A percentile compares a stretch with the other conserved stretches of the same genome.
Evolutionary conservation across 1,140 invertebrate genomes (phyloP).

Genomic region (Galendromus occidentalis): DNA sequence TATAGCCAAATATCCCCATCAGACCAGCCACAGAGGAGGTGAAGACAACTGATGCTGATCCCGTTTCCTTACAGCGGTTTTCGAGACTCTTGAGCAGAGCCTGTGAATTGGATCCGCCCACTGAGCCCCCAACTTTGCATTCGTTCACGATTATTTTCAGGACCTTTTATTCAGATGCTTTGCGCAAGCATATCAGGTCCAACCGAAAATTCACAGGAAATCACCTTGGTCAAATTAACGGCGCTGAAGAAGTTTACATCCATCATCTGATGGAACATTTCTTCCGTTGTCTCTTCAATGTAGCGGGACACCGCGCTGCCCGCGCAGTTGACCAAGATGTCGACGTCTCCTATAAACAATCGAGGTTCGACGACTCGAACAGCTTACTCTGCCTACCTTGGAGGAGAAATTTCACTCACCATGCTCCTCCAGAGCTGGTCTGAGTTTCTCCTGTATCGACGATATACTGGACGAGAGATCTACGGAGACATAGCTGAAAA

Average conservation of each 20-base stretch:
- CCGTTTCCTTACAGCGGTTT: constrained; percentile 24
- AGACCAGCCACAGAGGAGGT: constrained; percentile 75
- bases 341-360: constrained; percentile 37
- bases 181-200: no score
- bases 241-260: constrained; percentile 37
- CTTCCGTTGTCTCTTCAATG: constrained; percentile 55
- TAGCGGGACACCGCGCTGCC: constrained; percentile 42
- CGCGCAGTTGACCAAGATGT: constrained; percentile 77
- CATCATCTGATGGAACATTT: constrained; percentile 35
- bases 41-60: constrained; percentile 52
- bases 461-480: constrained; percentile 21
- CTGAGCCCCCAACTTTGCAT: no score
- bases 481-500: background rate
- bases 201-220: constrained; percentile 23
- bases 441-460: constrained; percentile 19
- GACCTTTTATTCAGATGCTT: no score
- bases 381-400: no score
- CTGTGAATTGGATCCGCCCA: no score
- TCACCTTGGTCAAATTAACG: constrained; percentile 33
- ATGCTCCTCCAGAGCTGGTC: background rate
- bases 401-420: background rate
- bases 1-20: constrained; percentile 72
- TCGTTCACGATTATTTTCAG: no score
- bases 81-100: constrained; percentile 17
- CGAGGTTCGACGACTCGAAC: no score